phyloP scores from a whole-genome alignment of 2,888 invertebrate genomes.

The Rhabditoides inermis region DNA sequence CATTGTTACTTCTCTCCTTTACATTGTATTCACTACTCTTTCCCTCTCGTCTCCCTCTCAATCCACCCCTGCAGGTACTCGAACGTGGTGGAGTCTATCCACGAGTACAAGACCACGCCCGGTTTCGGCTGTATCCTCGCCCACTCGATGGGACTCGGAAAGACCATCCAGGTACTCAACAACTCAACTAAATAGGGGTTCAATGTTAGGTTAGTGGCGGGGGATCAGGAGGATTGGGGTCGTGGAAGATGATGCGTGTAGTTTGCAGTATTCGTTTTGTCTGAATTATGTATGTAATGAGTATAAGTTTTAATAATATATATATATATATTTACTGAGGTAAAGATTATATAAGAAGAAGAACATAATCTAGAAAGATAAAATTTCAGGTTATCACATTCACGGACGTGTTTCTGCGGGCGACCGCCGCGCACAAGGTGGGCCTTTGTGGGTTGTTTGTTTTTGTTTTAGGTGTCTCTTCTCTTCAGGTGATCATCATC shows the following conservation, averaged over 20 bases:
- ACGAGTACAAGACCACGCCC: constrained; percentile 71
- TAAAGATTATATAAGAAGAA: too few relatives aligned
- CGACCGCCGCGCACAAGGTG: constrained; percentile 77
- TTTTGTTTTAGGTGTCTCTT: too few relatives aligned
- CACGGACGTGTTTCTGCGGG: constrained; percentile 84
- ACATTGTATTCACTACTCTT: too few relatives aligned
- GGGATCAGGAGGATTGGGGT: too few relatives aligned
- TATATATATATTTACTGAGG: too few relatives aligned
- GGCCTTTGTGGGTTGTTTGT: too few relatives aligned
- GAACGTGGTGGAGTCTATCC: constrained; percentile 86
- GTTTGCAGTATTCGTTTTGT: too few relatives aligned
- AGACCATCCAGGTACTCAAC: constrained; percentile 65
- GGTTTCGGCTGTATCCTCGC: constrained; percentile 97
- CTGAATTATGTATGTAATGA: too few relatives aligned
- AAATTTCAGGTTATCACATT: constrained; percentile 73
- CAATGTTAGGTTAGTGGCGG: background rate
- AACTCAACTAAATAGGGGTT: background rate
- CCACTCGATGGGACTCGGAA: constrained; percentile 93
- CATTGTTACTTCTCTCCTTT: too few relatives aligned
- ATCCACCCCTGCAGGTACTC: constrained; percentile 73
- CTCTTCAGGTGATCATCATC: constrained; percentile 85
- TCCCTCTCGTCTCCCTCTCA: too few relatives aligned
- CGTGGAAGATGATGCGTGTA: too few relatives aligned
- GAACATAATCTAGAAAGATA: background rate
- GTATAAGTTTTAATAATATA: too few relatives aligned